Evolutionary conservation across 2,888 invertebrate genomes (phyloP), one percentile per base, ranked within the genome.

Genomic region (Parelbella ahira): DNA sequence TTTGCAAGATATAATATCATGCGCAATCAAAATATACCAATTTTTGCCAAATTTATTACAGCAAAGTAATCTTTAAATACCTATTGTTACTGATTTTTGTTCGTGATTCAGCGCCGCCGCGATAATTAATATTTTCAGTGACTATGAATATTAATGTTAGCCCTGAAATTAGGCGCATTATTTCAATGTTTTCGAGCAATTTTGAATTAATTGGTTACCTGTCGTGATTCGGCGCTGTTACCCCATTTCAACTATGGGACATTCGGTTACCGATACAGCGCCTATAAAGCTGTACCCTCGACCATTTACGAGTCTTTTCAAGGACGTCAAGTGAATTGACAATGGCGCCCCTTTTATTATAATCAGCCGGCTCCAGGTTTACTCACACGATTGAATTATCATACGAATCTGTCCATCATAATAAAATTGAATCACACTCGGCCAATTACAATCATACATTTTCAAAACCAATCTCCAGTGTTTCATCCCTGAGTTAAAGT

Each of bases 221-320:
- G 37, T 29, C 37, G 37, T 38, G 29, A 38, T 21, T 38, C 15
- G 15, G 4, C 7, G 28, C 29, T 38, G 12, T 38, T 23, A 38
- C 23, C 9, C 18, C 7, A 8, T 23, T 29, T 12, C 12, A 18
- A 37, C 37, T 27, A 28, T 29, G 20, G 19, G 13, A 15, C 8
- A 9, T 20, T 37, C 24, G 21, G 12, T 13, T 11, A 21, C 8
- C 13, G 10, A 15, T 7, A 28, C 29, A 10, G 7, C 15, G 29
- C 23, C 29, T 30, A 30, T 30, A 38, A 38, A 38, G 15, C 24
- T 23, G 23, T 18, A 18, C 10, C 28, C 21, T 29, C 10, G n/a
- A 12, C 29, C 23, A 24, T 38, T 30, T 23, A 30, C 23, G 15
- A 24, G 36, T 24, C 29, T 15, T 45, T 48, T 43, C 38, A 48